Conservation (phyloP, 2,888 invertebrate species). For the Limnephilus rhombicus region DNA sequence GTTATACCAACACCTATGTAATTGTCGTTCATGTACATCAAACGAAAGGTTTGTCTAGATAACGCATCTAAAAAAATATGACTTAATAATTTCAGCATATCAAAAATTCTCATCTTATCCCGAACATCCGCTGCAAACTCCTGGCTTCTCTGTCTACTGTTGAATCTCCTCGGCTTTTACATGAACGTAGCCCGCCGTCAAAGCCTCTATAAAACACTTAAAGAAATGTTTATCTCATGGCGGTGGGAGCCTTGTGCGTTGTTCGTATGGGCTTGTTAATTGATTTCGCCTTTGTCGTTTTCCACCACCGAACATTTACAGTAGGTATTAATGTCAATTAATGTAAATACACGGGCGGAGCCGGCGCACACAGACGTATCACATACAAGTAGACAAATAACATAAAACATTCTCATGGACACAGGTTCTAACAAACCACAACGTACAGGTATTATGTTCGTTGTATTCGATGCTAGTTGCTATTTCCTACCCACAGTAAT, state of each 20-base stretch:
- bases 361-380: background rate
- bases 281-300: slow-evolving; percentile 49
- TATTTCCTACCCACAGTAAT: background rate
- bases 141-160: background rate
- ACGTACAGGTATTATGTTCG: background rate
- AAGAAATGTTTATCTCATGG: slow-evolving; percentile 47
- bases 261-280: slow-evolving; percentile 49
- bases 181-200: slow-evolving; percentile 22
- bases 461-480: background rate
- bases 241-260: slow-evolving; percentile 29
- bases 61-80: background rate
- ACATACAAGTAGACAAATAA: background rate
- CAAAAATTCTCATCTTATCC: background rate
- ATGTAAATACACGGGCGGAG: slow-evolving; percentile 29
- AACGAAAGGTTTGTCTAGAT: background rate
- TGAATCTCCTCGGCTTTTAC: background rate
- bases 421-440: background rate
- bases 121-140: background rate
- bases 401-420: background rate
- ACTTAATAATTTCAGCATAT: no score
- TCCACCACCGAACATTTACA: slow-evolving; percentile 37
- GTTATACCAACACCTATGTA: no score
- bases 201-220: slow-evolving; percentile 51
- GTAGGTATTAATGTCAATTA: slow-evolving; percentile 51
- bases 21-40: background rate